Evolutionary conservation across 2,113 vertebrate genomes (phyloP).

Genomic region (Pelusios castaneus): DNA sequence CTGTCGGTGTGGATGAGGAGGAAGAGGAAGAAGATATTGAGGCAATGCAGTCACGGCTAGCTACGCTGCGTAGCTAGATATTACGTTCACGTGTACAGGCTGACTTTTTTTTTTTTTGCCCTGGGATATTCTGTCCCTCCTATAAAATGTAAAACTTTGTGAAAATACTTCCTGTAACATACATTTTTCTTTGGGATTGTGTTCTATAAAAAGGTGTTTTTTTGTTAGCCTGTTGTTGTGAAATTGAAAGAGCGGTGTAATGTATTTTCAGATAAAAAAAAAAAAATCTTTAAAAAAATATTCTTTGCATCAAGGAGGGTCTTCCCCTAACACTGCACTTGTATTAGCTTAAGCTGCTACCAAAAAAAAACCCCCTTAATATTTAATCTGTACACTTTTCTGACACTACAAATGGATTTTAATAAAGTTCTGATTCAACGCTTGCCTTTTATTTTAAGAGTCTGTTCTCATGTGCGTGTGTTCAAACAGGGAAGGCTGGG

Average conservation of each 20-base stretch:
- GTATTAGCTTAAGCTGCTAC: slow-evolving; percentile 11
- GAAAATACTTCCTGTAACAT: slow-evolving; percentile 72
- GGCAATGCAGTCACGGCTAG: slow-evolving; percentile 94
- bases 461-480: background rate
- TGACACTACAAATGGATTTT: slow-evolving; percentile 65
- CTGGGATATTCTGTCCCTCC: background rate
- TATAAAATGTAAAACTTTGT: slow-evolving; percentile 3
- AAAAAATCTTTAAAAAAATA: slow-evolving; percentile 10
- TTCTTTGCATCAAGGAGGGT: background rate
- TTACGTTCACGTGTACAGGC: fast-evolving
- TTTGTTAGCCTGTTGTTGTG: background rate
- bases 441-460: background rate
- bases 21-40: slow-evolving; percentile 94
- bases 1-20: slow-evolving; percentile 84
- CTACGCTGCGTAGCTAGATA: slow-evolving; percentile 90
- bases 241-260: background rate
- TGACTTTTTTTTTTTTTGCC: background rate
- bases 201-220: slow-evolving; percentile 33
- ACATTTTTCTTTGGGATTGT: slow-evolving; percentile 36
- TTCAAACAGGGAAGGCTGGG: background rate
- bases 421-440: slow-evolving; percentile 79
- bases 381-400: slow-evolving; percentile 36
- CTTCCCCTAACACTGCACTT: slow-evolving; percentile 30
- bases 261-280: slow-evolving; percentile 17
- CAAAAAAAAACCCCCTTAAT: background rate